Percentiles rank a stretch among this genome's conserved stretches.
These are phyloP conservation scores for Zygaena filipendulae DNA, from an alignment of 2,888 invertebrate genomes.

Conservation along the genomic window DNA sequence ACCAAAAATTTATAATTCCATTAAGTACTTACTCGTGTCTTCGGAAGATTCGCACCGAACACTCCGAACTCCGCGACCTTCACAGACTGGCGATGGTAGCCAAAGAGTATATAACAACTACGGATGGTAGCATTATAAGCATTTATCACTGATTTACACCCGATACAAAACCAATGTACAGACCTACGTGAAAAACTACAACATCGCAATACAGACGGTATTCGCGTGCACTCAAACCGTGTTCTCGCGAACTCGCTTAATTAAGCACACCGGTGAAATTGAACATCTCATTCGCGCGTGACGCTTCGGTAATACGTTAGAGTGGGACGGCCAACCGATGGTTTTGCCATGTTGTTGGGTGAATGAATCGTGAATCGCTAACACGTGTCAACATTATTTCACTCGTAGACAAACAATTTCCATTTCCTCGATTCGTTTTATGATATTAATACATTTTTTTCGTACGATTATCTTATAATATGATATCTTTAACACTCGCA, in stretches of 20 bases:
- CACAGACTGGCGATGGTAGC: no score
- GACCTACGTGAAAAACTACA: no score
- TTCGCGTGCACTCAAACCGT: no score
- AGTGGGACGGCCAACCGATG: conserved; percentile 28
- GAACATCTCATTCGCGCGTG: conserved; percentile 38
- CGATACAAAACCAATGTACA: conserved; percentile 57
- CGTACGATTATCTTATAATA: no score
- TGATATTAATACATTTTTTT: no score
- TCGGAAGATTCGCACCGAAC: conserved; percentile 1
- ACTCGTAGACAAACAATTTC: no score
- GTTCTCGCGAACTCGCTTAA: conserved; percentile 42
- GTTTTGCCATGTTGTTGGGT: conserved; percentile 26
- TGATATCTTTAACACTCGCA: no score
- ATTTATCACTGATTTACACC: conserved; percentile 58
- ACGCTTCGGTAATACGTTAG: conserved; percentile 22
- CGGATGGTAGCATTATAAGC: conserved; percentile 52
- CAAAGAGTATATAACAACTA: no score
- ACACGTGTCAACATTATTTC: conserved; percentile 27
- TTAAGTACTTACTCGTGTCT: no score
- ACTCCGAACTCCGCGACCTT: conserved; percentile 42
- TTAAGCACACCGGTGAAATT: conserved; percentile 45
- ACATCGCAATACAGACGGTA: no score
- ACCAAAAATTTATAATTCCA: no score
- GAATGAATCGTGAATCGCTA: conserved; percentile 39
- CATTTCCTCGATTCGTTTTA: no score